These are phyloP conservation scores for Mus minutoides DNA, from an alignment of 2,797 vertebrate species.

Conservation along the genomic window DNA sequence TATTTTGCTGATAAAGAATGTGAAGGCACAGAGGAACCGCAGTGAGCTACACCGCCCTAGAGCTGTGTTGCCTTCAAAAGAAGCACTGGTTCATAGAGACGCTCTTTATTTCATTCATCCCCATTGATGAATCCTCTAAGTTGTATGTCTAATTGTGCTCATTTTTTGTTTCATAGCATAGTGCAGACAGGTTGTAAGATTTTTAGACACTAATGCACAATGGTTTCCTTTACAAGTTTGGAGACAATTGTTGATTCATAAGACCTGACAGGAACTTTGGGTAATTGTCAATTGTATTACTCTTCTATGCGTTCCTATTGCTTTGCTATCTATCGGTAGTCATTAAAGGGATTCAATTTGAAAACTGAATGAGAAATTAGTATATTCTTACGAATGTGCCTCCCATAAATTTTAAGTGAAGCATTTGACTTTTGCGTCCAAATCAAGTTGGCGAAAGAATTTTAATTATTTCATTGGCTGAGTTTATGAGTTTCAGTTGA, in stretches of 20 bases:
- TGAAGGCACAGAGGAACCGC: conserved; percentile 35
- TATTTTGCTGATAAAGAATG: conserved; percentile 77
- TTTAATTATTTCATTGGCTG: conserved; percentile 85
- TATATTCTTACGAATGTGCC: conserved; percentile 72
- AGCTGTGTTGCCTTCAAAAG: conserved; percentile 25
- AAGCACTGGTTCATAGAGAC: background rate
- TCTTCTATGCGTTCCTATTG: conserved; percentile 67
- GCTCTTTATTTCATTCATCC: conserved; percentile 70
- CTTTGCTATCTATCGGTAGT: conserved; percentile 81
- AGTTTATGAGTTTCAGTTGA: conserved; percentile 65
- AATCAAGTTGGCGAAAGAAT: conserved; percentile 80
- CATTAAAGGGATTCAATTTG: conserved; percentile 82
- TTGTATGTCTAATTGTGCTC: conserved; percentile 83
- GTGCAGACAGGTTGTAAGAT: conserved; percentile 80
- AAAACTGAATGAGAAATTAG: conserved; percentile 84
- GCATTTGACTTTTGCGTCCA: conserved; percentile 78
- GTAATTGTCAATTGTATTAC: conserved; percentile 73
- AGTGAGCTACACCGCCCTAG: background rate
- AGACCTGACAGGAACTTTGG: conserved; percentile 79
- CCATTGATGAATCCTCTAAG: conserved; percentile 78
- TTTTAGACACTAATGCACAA: conserved; percentile 79
- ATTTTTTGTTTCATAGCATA: conserved; percentile 76
- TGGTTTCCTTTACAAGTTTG: conserved; percentile 82
- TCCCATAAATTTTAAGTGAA: conserved; percentile 85
- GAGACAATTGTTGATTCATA: conserved; percentile 83